A percentile compares a stretch with the other conserved stretches of the same genome.
Conservation (phyloP, 2,113 vertebrate species). For the Heterochromis multidens region DNA sequence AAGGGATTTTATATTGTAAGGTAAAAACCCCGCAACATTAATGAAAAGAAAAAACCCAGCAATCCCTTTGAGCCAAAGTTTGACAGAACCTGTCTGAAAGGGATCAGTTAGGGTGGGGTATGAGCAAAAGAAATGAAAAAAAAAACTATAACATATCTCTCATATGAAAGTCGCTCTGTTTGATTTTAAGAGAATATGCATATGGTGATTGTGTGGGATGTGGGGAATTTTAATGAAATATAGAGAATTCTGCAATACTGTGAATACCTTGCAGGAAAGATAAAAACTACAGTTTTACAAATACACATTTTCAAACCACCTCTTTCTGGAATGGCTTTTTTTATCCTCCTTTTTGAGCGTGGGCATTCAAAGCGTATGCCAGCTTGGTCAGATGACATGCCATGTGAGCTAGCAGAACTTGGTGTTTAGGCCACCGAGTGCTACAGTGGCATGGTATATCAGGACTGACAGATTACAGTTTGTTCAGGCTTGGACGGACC, state of each 20-base stretch:
- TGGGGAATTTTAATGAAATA: neutral
- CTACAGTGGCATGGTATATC: neutral
- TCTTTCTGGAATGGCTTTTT: no score
- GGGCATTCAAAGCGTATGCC: no score
- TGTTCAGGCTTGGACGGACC: neutral
- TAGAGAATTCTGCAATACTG: neutral
- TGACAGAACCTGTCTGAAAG: neutral
- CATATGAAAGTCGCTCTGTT: neutral
- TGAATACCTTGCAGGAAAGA: neutral
- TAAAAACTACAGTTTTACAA: no score
- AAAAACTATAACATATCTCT: neutral
- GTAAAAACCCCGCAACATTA: neutral
- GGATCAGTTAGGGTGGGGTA: neutral
- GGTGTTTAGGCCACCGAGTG: no score
- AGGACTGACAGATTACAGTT: neutral
- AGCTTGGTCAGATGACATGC: neutral
- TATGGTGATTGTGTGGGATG: neutral
- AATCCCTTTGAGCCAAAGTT: neutral
- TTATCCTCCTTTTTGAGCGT: no score
- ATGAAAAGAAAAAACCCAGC: neutral
- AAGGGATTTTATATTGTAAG: neutral
- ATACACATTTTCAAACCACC: no score
- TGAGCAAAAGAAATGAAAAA: neutral
- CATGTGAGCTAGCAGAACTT: neutral
- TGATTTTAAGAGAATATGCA: neutral